Percentiles rank a stretch among this genome's conserved stretches.
These are phyloP conservation scores for Drosophila leontia DNA, from an alignment of 1,140 invertebrate genomes.

Conservation along the genomic window DNA sequence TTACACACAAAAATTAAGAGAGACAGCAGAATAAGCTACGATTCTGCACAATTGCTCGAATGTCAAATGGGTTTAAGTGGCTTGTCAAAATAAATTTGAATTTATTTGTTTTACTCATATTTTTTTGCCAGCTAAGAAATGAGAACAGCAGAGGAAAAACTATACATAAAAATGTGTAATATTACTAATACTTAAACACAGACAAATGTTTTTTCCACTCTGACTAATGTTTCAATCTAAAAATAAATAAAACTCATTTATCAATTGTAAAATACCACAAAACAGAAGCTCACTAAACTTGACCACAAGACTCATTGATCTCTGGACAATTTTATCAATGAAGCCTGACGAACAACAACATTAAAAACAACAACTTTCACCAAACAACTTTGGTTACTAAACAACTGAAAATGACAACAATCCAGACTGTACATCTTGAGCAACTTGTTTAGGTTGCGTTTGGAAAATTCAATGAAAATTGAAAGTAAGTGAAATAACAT, in stretches of 20 bases:
- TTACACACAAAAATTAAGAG: conserved; percentile 12
- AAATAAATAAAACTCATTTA: conserved; percentile 8
- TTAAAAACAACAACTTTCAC: conserved; percentile 45
- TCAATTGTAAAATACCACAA: not conserved
- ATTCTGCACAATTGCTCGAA: conserved; percentile 50
- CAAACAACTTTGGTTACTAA: conserved; percentile 33
- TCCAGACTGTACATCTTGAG: conserved; percentile 18
- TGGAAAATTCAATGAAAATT: conserved; percentile 32
- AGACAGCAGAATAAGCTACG: conserved; percentile 9
- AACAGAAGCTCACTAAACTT: conserved; percentile 21
- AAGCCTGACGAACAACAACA: conserved; percentile 32
- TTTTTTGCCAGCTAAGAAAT: conserved; percentile 26
- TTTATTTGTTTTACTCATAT: conserved; percentile 51
- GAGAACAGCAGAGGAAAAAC: conserved; percentile 12
- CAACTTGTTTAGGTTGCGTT: conserved; percentile 54
- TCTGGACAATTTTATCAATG: conserved; percentile 61
- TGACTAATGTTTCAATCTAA: not conserved
- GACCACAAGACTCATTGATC: conserved; percentile 60
- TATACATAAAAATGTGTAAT: not conserved
- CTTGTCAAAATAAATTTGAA: conserved; percentile 72
- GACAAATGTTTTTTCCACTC: not conserved
- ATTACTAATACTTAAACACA: not conserved
- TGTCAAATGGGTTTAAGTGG: conserved; percentile 73
- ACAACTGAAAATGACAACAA: conserved; percentile 36
- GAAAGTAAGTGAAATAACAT: conserved; percentile 44